Evolutionary conservation across 2,888 invertebrate genomes (phyloP).

Genomic region (Polymixis flavicincta): DNA sequence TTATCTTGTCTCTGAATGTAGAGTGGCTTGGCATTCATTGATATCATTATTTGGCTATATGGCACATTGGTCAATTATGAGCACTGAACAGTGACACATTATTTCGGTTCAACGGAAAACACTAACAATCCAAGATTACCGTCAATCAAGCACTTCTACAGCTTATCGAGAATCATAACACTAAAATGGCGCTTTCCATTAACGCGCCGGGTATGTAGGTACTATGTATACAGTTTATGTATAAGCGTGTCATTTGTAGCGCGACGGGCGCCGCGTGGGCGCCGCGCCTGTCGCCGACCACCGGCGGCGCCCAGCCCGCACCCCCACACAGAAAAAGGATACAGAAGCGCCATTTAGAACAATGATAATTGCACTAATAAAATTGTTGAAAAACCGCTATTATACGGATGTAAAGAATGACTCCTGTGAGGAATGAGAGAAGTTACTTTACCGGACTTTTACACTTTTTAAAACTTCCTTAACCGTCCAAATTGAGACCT

Average conservation of each 20-base stretch:
- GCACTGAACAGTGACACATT: not conserved
- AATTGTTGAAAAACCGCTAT: not conserved
- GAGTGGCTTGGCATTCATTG: not conserved
- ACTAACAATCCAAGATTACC: conserved; percentile 11
- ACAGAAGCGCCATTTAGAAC: conserved; percentile 49
- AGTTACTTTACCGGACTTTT: not conserved
- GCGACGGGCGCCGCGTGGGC: conserved; percentile 72
- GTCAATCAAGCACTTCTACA: conserved; percentile 31
- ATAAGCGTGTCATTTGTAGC: conserved; percentile 70
- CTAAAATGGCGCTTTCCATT: conserved; percentile 54
- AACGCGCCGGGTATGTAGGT: conserved; percentile 27
- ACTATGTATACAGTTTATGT: conserved; percentile 35
- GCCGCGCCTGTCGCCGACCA: conserved; percentile 67
- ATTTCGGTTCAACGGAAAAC: conserved; percentile 17
- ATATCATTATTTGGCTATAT: not conserved
- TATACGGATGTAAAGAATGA: not conserved
- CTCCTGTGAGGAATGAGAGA: not conserved
- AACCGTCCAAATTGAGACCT: not conserved
- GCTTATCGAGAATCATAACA: conserved; percentile 47
- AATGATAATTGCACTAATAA: conserved; percentile 14
- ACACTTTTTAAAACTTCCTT: not conserved
- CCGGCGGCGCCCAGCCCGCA: conserved; percentile 62
- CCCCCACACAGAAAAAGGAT: conserved; percentile 36
- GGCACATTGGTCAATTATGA: not conserved
- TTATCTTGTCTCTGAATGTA: not conserved